Evolutionary conservation across 2,113 vertebrate genomes (phyloP).

Genomic region (Sceloporus tristichus): DNA sequence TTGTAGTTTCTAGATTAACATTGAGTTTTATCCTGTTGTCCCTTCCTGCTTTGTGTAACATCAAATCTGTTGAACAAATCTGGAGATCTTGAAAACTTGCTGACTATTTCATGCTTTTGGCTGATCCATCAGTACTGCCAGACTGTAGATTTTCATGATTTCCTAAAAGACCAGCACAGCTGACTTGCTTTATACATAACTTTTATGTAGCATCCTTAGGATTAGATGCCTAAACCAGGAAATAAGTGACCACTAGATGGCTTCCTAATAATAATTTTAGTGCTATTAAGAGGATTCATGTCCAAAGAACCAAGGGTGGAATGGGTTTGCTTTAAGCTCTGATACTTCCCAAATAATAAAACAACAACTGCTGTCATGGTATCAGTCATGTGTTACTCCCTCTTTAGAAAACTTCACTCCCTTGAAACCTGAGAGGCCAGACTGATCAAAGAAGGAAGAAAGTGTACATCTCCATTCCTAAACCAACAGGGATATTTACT

Average conservation of each 20-base stretch:
- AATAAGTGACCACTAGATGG: constrained; percentile 57
- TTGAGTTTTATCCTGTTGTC: not conserved
- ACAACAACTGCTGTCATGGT: not conserved
- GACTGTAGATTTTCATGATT: not conserved
- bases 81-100: not conserved
- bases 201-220: not conserved
- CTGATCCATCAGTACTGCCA: not conserved
- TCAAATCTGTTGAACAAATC: not conserved
- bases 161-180: not conserved
- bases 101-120: not conserved
- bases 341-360: not conserved
- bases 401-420: not conserved
- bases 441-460: not conserved
- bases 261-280: constrained; percentile 19
- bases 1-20: too few species aligned
- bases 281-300: not conserved
- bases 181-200: constrained; percentile 2
- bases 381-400: not conserved
- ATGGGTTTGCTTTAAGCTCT: not conserved
- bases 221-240: not conserved
- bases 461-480: not conserved
- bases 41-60: not conserved
- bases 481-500: not conserved
- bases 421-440: not conserved
- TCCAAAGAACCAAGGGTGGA: not conserved